Conservation (phyloP, 1,140 invertebrate genomes). For the Panagrolaimus sp. region DNA sequence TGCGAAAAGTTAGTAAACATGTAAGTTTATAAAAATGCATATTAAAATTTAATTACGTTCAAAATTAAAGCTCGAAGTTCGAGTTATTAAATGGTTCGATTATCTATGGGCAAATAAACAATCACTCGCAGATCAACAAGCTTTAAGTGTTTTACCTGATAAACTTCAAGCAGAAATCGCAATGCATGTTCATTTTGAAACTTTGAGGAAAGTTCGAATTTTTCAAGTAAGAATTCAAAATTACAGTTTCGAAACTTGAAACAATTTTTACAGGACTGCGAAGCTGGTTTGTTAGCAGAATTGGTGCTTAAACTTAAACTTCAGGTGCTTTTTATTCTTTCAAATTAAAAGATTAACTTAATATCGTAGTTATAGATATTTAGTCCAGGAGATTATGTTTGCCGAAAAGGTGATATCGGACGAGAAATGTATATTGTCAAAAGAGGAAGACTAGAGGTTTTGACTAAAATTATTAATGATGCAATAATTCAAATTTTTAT, state of each 20-base stretch:
- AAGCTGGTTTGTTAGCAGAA: conserved; percentile 83
- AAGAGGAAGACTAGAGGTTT: conserved; percentile 70
- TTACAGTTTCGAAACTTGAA: background rate
- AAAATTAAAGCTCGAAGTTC: conserved; percentile 44
- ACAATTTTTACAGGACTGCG: conserved; percentile 69
- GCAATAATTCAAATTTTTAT: background rate
- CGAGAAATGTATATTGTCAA: conserved; percentile 96
- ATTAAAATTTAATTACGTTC: background rate
- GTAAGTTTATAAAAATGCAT: conserved; percentile 16
- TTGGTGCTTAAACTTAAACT: conserved; percentile 82
- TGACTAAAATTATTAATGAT: background rate
- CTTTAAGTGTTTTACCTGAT: conserved; percentile 72
- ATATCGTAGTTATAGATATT: conserved; percentile 21
- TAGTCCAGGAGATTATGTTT: conserved; percentile 84
- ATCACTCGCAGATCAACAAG: conserved; percentile 66
- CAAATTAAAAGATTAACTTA: conserved; percentile 1
- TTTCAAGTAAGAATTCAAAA: conserved; percentile 46
- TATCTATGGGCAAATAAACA: conserved; percentile 86
- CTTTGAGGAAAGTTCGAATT: conserved; percentile 80
- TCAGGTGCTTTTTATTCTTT: conserved; percentile 74
- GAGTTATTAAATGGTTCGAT: conserved; percentile 91
- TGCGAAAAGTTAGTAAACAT: conserved; percentile 49
- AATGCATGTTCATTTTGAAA: conserved; percentile 88
- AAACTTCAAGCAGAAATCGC: conserved; percentile 93
- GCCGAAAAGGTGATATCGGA: conserved; percentile 87